phyloP scores from a whole-genome alignment of 2,797 vertebrate genomes.

The Cyclopterus lumpus region DNA sequence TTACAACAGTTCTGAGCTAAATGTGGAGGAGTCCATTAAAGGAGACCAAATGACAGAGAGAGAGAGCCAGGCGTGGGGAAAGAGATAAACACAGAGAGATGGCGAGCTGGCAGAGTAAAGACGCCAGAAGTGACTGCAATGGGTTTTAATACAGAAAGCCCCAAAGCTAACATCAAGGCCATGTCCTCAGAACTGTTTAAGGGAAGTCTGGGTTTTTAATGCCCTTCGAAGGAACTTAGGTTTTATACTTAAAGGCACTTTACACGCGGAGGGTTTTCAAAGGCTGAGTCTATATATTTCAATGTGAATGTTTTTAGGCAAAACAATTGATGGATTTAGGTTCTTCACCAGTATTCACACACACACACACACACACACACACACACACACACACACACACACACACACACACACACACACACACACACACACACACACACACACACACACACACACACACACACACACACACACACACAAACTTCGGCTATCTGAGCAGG shows the following conservation, averaged over 20 bases:
- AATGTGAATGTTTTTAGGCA: slow-evolving; percentile 4
- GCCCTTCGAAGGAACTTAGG: not conserved
- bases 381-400: too few species aligned
- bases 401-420: too few species aligned
- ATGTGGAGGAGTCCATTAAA: slow-evolving; percentile 75
- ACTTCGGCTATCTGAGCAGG: slow-evolving; percentile 2
- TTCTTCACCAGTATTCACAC: not conserved
- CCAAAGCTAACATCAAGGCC: slow-evolving; percentile 14
- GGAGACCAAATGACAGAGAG: slow-evolving; percentile 60
- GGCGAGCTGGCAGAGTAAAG: slow-evolving; percentile 42
- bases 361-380: too few species aligned
- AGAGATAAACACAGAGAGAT: slow-evolving; percentile 35
- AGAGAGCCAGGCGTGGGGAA: slow-evolving; percentile 36
- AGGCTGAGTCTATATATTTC: not conserved
- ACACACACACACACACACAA: too few species aligned
- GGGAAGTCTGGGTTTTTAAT: not conserved
- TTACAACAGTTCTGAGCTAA: slow-evolving; percentile 67
- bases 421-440: too few species aligned
- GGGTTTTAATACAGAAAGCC: slow-evolving; percentile 38
- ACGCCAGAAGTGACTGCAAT: slow-evolving; percentile 34
- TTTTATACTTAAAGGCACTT: slow-evolving; percentile 8
- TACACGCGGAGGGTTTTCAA: not conserved
- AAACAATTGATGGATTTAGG: not conserved
- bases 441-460: too few species aligned
- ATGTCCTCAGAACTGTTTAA: slow-evolving; percentile 6